Evolutionary conservation across 1,140 invertebrate species (phyloP).

Genomic region (Plectus sambesii): DNA sequence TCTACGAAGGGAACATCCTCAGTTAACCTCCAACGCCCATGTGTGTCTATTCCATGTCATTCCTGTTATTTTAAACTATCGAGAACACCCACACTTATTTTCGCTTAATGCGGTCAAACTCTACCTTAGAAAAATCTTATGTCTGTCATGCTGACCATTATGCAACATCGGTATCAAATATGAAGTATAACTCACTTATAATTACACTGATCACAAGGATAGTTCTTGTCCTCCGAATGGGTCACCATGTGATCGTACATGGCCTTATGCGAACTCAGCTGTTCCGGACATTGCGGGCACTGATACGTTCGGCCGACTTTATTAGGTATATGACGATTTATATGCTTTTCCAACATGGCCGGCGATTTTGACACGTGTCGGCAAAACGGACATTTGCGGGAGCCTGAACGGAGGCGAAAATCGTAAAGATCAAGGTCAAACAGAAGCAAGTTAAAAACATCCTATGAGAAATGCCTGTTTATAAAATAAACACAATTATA

Average conservation of each 20-base stretch:
- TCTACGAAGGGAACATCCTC: too few species aligned
- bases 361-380: constrained; percentile 42
- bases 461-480: too few species aligned
- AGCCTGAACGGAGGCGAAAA: constrained; percentile 23
- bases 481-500: too few species aligned
- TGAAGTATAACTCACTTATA: constrained; percentile 26
- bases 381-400: constrained; percentile 44
- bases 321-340: constrained; percentile 28
- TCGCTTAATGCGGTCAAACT: too few species aligned
- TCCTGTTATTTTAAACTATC: too few species aligned
- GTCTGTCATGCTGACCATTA: too few species aligned
- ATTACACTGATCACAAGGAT: constrained; percentile 22
- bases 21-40: too few species aligned
- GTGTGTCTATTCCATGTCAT: too few species aligned
- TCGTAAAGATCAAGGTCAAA: not conserved
- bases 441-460: too few species aligned
- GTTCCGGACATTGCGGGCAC: constrained; percentile 12
- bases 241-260: constrained; percentile 14
- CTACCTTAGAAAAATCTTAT: too few species aligned
- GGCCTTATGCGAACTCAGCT: constrained; percentile 2
- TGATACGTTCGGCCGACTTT: constrained; percentile 25
- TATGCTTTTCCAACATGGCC: constrained; percentile 45
- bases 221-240: constrained; percentile 4
- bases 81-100: too few species aligned
- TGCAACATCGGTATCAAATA: too few species aligned